Evolutionary conservation across 2,113 vertebrate genomes (phyloP).

Genomic region (Tiliqua scincoides): DNA sequence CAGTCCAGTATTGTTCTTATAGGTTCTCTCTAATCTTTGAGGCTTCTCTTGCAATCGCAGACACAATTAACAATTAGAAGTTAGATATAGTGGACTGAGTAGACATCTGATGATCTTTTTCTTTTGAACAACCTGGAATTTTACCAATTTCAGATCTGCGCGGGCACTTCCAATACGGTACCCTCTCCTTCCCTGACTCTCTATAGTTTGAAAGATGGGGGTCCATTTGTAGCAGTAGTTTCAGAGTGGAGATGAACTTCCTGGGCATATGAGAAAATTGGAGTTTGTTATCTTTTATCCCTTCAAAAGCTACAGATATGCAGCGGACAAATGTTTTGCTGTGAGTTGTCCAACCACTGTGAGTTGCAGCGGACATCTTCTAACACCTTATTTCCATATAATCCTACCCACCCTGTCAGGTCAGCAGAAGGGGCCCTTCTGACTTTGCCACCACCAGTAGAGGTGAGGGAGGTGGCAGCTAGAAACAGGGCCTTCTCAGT

Average conservation of each 20-base stretch:
- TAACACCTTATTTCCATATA: no score
- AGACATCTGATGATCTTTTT: not conserved
- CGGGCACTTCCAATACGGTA: not conserved
- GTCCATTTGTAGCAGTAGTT: not conserved
- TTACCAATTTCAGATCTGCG: not conserved
- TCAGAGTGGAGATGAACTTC: not conserved
- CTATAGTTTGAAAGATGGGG: not conserved
- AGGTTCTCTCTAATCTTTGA: not conserved
- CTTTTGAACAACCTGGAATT: not conserved
- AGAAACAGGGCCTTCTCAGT: no score
- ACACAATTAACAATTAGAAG: not conserved
- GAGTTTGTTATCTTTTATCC: not conserved
- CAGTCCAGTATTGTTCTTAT: not conserved
- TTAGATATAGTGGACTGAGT: not conserved
- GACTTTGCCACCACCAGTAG: no score
- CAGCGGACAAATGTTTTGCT: not conserved
- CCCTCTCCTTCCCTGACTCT: not conserved
- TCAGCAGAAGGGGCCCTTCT: no score
- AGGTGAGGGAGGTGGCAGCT: no score
- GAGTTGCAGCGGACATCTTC: not conserved
- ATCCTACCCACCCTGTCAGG: no score
- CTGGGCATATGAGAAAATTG: not conserved
- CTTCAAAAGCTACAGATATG: not conserved
- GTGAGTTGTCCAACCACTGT: not conserved
- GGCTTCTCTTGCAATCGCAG: not conserved